A percentile compares a stretch with the other conserved stretches of the same genome.
Evolutionary conservation across 2,113 vertebrate genomes (phyloP).

Genomic region (Formicarius rufipectus): DNA sequence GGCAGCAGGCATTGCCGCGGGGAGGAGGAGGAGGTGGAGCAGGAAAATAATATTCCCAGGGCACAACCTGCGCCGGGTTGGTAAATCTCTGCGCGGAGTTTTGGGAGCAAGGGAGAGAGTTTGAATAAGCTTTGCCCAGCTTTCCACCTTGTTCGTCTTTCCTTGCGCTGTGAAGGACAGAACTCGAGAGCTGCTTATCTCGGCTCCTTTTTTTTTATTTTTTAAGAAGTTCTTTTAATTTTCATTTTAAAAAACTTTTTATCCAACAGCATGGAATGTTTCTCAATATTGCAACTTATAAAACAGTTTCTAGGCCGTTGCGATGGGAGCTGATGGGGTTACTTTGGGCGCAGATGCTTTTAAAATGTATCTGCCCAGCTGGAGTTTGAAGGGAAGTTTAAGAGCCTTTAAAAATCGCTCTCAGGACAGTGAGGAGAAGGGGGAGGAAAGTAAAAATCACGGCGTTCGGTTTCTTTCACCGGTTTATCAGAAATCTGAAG

Average conservation of each 20-base stretch:
- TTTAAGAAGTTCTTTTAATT: neutral
- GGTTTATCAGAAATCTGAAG: neutral
- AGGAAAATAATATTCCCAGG: too few species aligned
- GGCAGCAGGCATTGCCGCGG: too few species aligned
- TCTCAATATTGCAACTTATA: neutral
- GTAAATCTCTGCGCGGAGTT: neutral
- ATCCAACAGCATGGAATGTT: neutral
- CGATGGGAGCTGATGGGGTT: neutral
- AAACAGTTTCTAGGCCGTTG: neutral
- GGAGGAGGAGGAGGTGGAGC: too few species aligned
- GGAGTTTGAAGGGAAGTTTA: slow-evolving; percentile 10
- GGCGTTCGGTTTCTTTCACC: neutral
- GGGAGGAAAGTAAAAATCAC: neutral
- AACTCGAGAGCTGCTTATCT: neutral
- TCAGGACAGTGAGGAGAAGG: neutral
- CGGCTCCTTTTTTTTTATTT: neutral
- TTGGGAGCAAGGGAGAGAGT: neutral
- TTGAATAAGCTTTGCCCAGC: slow-evolving; percentile 25
- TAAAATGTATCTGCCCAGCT: slow-evolving; percentile 10
- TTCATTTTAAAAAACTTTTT: neutral
- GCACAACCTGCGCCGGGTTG: neutral
- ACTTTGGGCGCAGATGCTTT: neutral
- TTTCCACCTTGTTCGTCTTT: neutral
- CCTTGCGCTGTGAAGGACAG: neutral
- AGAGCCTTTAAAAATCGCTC: neutral